Conservation (phyloP, 2,113 vertebrate species). For the Semicossyphus pulcher region DNA sequence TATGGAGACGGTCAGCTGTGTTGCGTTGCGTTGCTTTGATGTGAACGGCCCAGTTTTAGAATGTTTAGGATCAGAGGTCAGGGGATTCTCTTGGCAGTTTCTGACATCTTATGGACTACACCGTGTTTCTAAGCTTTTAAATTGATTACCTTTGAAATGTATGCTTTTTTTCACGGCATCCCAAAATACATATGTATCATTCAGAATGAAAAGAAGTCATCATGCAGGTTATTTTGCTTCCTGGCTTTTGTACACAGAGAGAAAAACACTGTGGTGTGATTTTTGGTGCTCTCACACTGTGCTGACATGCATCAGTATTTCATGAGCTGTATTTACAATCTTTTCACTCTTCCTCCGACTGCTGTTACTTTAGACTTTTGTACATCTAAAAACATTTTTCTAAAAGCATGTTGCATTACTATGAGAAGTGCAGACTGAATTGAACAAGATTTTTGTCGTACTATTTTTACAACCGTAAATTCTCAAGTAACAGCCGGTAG, state of each 20-base stretch:
- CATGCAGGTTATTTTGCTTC: background rate
- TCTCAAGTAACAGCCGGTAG: no score
- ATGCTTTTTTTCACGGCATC: background rate
- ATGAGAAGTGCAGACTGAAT: background rate
- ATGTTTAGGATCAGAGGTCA: no score
- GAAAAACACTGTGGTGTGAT: background rate
- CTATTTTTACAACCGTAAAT: no score
- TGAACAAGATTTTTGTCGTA: no score
- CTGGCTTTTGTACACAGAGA: background rate
- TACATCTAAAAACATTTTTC: background rate
- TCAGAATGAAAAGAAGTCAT: background rate
- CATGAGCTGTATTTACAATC: background rate
- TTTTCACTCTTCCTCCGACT: background rate
- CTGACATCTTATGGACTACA: no score
- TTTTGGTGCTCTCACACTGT: background rate
- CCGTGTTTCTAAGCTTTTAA: background rate
- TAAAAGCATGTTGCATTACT: background rate
- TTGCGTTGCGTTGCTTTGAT: no score
- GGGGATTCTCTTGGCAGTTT: no score
- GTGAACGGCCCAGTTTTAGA: no score
- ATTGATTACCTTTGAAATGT: background rate
- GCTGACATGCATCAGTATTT: conserved; percentile 1
- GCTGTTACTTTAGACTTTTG: background rate
- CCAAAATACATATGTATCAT: background rate
- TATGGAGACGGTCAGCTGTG: no score